Evolutionary conservation across 2,797 vertebrate species (phyloP).

Genomic region (Apogon hyalosoma): DNA sequence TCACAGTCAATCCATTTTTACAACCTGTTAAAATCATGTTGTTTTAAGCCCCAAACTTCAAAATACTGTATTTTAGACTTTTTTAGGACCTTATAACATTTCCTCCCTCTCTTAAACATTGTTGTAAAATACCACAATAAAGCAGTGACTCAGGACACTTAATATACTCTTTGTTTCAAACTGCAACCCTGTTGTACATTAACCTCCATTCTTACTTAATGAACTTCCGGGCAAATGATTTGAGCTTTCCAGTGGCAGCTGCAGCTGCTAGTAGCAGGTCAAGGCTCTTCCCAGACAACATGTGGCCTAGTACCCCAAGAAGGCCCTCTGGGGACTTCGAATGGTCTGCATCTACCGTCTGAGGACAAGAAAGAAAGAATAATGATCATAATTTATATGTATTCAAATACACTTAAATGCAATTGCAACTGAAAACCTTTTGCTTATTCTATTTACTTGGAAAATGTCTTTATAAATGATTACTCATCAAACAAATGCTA

Average conservation of each 20-base stretch:
- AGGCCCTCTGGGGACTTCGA: constrained; percentile 97
- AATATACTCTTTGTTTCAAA: not conserved
- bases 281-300: constrained; percentile 97
- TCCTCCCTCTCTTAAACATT: too few relatives aligned
- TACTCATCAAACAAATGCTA: too few relatives aligned
- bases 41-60: too few relatives aligned
- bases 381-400: not conserved
- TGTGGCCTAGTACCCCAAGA: constrained; percentile 96
- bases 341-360: constrained; percentile 98
- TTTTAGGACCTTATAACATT: too few relatives aligned
- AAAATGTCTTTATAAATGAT: too few relatives aligned
- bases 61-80: too few relatives aligned
- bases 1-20: too few relatives aligned
- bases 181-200: not conserved
- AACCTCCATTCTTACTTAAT: constrained; percentile 89
- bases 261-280: constrained; percentile 94
- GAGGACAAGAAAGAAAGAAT: not conserved
- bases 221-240: constrained; percentile 96
- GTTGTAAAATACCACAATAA: too few relatives aligned
- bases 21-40: too few relatives aligned
- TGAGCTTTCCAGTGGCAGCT: constrained; percentile 95
- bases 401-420: too few relatives aligned
- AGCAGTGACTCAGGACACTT: not conserved
- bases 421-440: too few relatives aligned
- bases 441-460: too few relatives aligned